Conservation (phyloP, 1,140 invertebrate species). For the Dicyema japonicum region DNA sequence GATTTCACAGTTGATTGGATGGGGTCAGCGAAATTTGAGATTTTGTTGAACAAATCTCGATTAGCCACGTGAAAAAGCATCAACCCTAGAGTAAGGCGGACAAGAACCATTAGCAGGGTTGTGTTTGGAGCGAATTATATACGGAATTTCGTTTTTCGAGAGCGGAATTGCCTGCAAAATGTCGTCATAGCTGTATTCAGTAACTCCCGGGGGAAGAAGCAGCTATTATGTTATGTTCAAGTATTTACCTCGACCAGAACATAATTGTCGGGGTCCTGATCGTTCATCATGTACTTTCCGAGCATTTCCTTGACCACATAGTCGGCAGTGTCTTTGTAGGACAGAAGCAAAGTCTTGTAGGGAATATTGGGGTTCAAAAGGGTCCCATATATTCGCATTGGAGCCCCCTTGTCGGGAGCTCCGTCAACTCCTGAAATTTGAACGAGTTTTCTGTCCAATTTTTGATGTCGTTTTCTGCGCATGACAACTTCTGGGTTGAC, state of each 20-base stretch:
- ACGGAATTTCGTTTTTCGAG: no score
- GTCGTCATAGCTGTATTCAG: no score
- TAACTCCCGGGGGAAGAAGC: no score
- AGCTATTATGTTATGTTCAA: not conserved
- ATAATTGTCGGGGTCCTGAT: constrained; percentile 51
- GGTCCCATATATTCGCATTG: constrained; percentile 82
- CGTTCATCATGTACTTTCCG: constrained; percentile 65
- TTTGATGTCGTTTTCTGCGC: constrained; percentile 70
- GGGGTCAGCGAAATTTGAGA: no score
- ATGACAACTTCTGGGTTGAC: constrained; percentile 97
- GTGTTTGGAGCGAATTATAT: no score
- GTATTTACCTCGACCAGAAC: constrained; percentile 48
- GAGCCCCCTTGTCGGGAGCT: constrained; percentile 44
- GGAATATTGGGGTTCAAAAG: constrained; percentile 74
- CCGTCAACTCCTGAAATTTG: constrained; percentile 55
- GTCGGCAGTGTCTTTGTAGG: constrained; percentile 54
- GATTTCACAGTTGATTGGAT: no score
- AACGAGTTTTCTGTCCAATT: constrained; percentile 71
- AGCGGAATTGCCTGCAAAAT: no score
- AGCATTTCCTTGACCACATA: constrained; percentile 75
- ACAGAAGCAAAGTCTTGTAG: constrained; percentile 77
- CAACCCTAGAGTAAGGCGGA: no score
- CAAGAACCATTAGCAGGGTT: no score
- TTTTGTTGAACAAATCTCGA: no score
- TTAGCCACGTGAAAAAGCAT: no score